Conservation (phyloP, 2,888 invertebrate genomes). For the Drosophila infuscata region DNA sequence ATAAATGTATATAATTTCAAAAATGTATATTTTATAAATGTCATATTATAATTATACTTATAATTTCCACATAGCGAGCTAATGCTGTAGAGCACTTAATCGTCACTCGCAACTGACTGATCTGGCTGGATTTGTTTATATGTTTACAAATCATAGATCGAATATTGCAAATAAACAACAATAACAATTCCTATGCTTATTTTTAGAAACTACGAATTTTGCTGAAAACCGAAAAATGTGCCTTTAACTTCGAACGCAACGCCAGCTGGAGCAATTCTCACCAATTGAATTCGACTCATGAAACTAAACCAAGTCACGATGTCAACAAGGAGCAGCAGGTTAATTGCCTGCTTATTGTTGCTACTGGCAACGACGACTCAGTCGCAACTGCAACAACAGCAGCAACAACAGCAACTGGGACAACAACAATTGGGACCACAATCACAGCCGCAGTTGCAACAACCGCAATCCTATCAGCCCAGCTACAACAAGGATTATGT, state of each 20-base stretch:
- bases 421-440: slow-evolving; percentile 33
- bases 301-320: slow-evolving; percentile 54
- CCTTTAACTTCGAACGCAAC: slow-evolving; percentile 59
- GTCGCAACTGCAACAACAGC: slow-evolving; percentile 46
- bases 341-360: slow-evolving; percentile 33
- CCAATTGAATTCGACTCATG: slow-evolving; percentile 9
- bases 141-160: slow-evolving; percentile 41
- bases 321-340: slow-evolving; percentile 39
- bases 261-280: slow-evolving; percentile 47
- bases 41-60: neutral
- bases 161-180: slow-evolving; percentile 57
- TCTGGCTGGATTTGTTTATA: slow-evolving; percentile 58
- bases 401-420: slow-evolving; percentile 37
- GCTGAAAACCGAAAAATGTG: slow-evolving; percentile 61
- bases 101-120: slow-evolving; percentile 12
- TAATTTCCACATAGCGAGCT: neutral
- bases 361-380: slow-evolving; percentile 39
- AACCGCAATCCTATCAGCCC: slow-evolving; percentile 72
- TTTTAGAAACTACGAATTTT: slow-evolving; percentile 57
- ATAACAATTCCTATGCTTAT: slow-evolving; percentile 41
- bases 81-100: slow-evolving; percentile 3
- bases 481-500: slow-evolving; percentile 80
- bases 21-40: no score
- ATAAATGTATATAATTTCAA: no score
- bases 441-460: slow-evolving; percentile 27